Conservation (phyloP, 2,797 vertebrate genomes). For the Amniataba percoides region DNA sequence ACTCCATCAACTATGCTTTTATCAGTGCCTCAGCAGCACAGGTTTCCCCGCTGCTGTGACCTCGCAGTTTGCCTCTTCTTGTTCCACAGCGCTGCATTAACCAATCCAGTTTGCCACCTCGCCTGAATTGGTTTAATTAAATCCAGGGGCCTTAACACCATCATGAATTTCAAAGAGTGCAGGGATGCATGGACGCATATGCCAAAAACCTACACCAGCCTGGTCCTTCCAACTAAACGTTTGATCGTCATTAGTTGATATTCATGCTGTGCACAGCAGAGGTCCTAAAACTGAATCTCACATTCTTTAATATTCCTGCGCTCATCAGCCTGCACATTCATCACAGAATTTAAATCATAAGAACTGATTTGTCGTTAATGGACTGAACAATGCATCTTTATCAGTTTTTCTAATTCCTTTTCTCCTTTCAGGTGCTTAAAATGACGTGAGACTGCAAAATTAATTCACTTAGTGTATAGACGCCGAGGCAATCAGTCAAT, state of each 20-base stretch:
- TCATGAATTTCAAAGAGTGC: constrained; percentile 81
- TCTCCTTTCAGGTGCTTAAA: constrained; percentile 72
- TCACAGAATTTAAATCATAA: constrained; percentile 68
- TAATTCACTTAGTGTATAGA: constrained; percentile 75
- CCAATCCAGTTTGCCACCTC: constrained; percentile 73
- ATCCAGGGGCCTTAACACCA: constrained; percentile 77
- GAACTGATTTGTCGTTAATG: constrained; percentile 76
- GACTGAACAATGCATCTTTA: constrained; percentile 74
- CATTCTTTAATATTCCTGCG: constrained; percentile 71
- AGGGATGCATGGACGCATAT: constrained; percentile 62
- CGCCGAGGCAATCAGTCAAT: constrained; percentile 73
- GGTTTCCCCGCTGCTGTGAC: constrained; percentile 65
- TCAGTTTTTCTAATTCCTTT: constrained; percentile 66
- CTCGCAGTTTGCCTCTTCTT: constrained; percentile 68
- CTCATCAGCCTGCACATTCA: constrained; percentile 77
- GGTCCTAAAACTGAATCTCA: constrained; percentile 69
- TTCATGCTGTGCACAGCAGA: constrained; percentile 71
- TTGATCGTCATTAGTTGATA: constrained; percentile 82
- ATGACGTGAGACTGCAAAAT: constrained; percentile 66
- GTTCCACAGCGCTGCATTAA: constrained; percentile 72
- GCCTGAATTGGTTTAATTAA: constrained; percentile 84
- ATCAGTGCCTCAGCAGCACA: constrained; percentile 60
- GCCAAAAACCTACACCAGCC: constrained; percentile 65
- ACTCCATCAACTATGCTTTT: constrained; percentile 54
- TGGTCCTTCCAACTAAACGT: constrained; percentile 70